Evolutionary conservation across 2,888 invertebrate species (phyloP).

Genomic region (Oligia fasciuncula): DNA sequence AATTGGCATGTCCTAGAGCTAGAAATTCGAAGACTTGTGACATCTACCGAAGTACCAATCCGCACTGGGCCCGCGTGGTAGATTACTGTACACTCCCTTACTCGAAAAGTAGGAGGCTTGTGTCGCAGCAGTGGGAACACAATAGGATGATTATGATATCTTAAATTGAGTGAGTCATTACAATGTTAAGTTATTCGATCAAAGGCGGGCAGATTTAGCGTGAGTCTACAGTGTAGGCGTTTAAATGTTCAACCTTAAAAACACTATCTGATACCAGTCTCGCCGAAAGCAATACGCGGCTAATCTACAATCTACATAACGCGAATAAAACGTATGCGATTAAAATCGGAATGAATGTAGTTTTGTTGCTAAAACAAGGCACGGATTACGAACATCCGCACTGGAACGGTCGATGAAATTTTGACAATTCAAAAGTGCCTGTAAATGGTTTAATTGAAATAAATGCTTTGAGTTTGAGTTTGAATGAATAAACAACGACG

Average conservation of each 20-base stretch:
- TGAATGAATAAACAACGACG: slow-evolving; percentile 24
- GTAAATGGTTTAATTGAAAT: too few relatives aligned
- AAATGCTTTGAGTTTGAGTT: too few relatives aligned
- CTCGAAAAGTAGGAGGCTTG: too few relatives aligned
- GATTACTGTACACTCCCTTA: too few relatives aligned
- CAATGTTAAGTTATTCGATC: neutral
- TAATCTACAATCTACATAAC: slow-evolving; percentile 35
- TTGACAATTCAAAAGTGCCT: too few relatives aligned
- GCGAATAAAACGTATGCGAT: slow-evolving; percentile 38
- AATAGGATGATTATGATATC: neutral
- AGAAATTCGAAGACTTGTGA: too few relatives aligned
- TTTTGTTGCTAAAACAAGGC: slow-evolving; percentile 48
- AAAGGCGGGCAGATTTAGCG: neutral
- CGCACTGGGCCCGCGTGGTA: too few relatives aligned
- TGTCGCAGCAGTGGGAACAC: too few relatives aligned
- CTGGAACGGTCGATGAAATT: slow-evolving; percentile 6
- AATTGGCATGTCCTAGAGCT: too few relatives aligned
- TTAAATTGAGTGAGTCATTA: neutral
- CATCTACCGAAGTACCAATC: too few relatives aligned
- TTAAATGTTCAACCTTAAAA: slow-evolving; percentile 3
- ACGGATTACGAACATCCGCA: slow-evolving; percentile 43
- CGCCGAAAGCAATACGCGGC: slow-evolving; percentile 16
- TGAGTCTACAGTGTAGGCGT: slow-evolving; percentile 3
- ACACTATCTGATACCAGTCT: slow-evolving; percentile 4
- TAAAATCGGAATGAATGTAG: slow-evolving; percentile 45